Evolutionary conservation across 2,113 vertebrate species (phyloP), one percentile per base, ranked within the genome.

Genomic region (Todiramphus saurophagus): DNA sequence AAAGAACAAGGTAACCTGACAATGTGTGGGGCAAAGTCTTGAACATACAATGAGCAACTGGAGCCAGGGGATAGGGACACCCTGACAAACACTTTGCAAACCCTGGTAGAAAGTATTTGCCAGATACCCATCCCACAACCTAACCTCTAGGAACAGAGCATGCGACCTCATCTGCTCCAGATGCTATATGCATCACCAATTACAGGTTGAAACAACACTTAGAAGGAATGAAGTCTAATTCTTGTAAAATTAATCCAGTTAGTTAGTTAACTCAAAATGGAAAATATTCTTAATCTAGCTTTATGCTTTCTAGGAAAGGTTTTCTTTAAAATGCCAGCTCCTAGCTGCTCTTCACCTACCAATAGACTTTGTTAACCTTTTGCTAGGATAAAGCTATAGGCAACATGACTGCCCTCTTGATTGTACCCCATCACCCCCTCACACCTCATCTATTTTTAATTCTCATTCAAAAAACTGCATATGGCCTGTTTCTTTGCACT

Each of bases 101-200:
- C 39, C 0, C 1, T 30, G 3, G 2, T 31, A 25, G 63, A 1
- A 4, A 31, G 4, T 39, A 6, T 56, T 75, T 78, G 37, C 41
- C 46, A 68, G 13, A 23, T 7, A 72, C 20, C 28, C 0, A 5
- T 1, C 1, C 33, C n/a, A 31, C 46, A 81, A 16, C 24, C 24
- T n/a, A 75, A 30, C n/a, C 21, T 18, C 46, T 11, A 10, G 69
- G 73, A 37, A 77, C 20, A 69, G 28, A 46, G 18, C 11, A 25
- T 1, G 44, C 80, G 18, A 44, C 16, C 3, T 2, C 44, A 12
- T 20, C 31, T 62, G 48, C 68, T 73, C 12, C 27, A 33, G 30
- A n/a, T n/a, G n/a, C n/a, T 30, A n/a, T 2, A 1, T 18, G 3
- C 17, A 24, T 50, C 69, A 33, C 16, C 50, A 67, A 24, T 17